Evolutionary conservation across 1,140 invertebrate species (phyloP).

Genomic region (Lutraria rhynchaena): DNA sequence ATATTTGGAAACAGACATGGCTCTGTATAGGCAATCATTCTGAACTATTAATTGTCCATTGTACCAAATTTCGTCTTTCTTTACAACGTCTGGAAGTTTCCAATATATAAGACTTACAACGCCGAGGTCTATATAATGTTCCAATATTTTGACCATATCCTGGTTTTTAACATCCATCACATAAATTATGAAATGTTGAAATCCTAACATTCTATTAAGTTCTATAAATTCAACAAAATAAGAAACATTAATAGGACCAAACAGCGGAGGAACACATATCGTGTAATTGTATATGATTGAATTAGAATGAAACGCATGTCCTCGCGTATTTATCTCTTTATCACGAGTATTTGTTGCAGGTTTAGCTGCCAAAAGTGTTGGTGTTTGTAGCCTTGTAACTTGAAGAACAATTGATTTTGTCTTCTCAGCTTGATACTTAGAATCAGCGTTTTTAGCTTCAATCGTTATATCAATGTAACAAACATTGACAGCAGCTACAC

Average conservation of each 20-base stretch:
- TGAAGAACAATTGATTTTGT: constrained; percentile 1
- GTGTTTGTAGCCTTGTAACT: too few species aligned
- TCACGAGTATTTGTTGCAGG: neutral
- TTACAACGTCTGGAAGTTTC: constrained; percentile 69
- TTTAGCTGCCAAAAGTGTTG: too few species aligned
- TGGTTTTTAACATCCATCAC: constrained; percentile 61
- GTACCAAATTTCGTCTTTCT: constrained; percentile 75
- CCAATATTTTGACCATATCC: constrained; percentile 65
- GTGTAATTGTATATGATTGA: constrained; percentile 55
- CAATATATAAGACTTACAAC: constrained; percentile 73
- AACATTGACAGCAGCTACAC: constrained; percentile 17
- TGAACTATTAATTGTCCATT: constrained; percentile 79
- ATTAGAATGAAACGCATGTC: neutral
- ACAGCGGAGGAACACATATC: constrained; percentile 79
- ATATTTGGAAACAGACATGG: constrained; percentile 72
- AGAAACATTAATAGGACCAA: constrained; percentile 70
- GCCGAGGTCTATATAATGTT: constrained; percentile 69
- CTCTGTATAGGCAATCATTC: constrained; percentile 80
- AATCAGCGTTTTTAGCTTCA: constrained; percentile 7
- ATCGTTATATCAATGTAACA: constrained; percentile 58
- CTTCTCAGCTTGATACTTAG: neutral
- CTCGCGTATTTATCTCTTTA: neutral
- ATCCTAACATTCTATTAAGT: constrained; percentile 74
- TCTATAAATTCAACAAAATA: constrained; percentile 79
- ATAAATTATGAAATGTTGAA: constrained; percentile 79